These are phyloP conservation scores for Danionella cerebrum DNA, from an alignment of 2,113 vertebrate species.

Conservation along the genomic window DNA sequence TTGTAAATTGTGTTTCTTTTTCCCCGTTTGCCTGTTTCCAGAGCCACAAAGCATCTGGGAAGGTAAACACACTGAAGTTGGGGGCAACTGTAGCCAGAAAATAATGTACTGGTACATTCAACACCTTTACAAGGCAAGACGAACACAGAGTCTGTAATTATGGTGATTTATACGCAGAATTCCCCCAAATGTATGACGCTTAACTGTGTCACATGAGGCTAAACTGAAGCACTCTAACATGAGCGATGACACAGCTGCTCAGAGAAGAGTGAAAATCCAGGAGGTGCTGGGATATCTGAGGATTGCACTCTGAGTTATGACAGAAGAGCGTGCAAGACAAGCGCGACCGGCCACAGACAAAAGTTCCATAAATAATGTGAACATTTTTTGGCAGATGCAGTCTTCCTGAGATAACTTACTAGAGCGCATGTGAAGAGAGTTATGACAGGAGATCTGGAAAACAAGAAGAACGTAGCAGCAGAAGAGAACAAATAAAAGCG, in stretches of 20 bases:
- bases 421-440: not conserved
- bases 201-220: not conserved
- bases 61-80: constrained; percentile 30
- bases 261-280: constrained; percentile 16
- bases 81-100: constrained; percentile 32
- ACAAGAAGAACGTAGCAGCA: constrained; percentile 1
- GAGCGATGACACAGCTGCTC: constrained; percentile 24
- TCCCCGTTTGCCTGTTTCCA: constrained; percentile 31
- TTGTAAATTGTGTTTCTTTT: constrained; percentile 8
- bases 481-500: too few relatives aligned
- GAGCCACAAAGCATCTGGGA: constrained; percentile 14
- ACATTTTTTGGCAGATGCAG: constrained; percentile 13
- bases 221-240: not conserved
- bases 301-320: constrained; percentile 1
- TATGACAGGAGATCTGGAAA: not conserved
- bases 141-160: constrained; percentile 27
- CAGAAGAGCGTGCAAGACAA: constrained; percentile 9
- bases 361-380: not conserved
- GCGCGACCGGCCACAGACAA: not conserved
- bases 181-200: constrained; percentile 2
- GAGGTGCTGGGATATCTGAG: constrained; percentile 15
- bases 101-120: constrained; percentile 37
- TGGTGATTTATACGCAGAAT: constrained; percentile 33
- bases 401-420: constrained; percentile 1
- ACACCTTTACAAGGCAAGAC: constrained; percentile 50